Evolutionary conservation across 2,113 vertebrate genomes (phyloP).

Genomic region (Diadophis punctatus): DNA sequence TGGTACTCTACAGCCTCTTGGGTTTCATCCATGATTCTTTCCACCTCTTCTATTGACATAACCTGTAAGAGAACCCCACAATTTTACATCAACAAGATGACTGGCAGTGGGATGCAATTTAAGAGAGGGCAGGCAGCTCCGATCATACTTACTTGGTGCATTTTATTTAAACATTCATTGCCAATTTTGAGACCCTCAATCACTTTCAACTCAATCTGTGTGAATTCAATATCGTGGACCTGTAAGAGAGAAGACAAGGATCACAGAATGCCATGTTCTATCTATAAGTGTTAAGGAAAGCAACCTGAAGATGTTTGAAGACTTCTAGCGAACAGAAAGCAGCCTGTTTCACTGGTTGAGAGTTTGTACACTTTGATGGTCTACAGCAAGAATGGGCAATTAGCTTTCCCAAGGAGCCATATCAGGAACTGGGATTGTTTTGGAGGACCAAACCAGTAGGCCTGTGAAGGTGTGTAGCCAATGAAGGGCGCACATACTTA

Average conservation of each 20-base stretch:
- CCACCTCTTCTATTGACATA: conserved; percentile 96
- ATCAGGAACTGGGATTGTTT: neutral
- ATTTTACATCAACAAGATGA: fast-evolving
- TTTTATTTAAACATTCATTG: conserved; percentile 93
- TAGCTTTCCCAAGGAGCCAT: neutral
- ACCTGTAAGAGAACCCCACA: conserved; percentile 66
- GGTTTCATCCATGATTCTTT: conserved; percentile 92
- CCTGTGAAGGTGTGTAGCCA: neutral
- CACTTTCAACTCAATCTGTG: conserved; percentile 94
- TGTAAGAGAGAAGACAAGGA: conserved; percentile 40
- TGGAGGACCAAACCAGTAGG: neutral
- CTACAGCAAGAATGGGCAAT: neutral
- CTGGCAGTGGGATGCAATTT: fast-evolving
- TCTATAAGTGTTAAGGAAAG: neutral
- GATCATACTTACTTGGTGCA: conserved; percentile 85
- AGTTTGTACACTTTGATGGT: neutral
- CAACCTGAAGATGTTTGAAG: neutral
- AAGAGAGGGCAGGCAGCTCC: fast-evolving
- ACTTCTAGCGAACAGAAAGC: neutral
- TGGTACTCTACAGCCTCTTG: conserved; percentile 94
- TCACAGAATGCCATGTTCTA: neutral
- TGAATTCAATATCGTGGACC: conserved; percentile 96
- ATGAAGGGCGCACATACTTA: neutral
- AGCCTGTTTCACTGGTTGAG: neutral
- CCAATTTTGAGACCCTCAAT: conserved; percentile 89